A percentile compares a stretch with the other conserved stretches of the same genome.
phyloP scores from a whole-genome alignment of 2,797 vertebrate genomes.

The Poeciliopsis gracilis region DNA sequence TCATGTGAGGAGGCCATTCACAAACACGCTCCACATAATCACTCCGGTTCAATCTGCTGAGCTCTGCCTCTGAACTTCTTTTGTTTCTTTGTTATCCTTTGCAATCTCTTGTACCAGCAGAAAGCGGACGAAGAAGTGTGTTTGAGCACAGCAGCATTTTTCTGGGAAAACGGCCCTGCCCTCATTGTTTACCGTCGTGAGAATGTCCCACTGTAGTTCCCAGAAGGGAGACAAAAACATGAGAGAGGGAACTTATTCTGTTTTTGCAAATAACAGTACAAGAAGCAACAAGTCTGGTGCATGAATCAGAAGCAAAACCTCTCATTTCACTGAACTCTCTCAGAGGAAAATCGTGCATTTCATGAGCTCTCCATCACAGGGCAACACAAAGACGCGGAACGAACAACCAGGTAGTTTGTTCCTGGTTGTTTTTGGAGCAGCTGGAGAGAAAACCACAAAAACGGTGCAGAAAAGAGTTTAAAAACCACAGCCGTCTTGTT shows the following conservation, averaged over 20 bases:
- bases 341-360: not conserved
- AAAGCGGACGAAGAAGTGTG: slow-evolving; percentile 43
- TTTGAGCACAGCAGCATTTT: slow-evolving; percentile 23
- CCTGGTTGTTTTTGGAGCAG: not conserved
- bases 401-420: not conserved
- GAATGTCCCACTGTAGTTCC: slow-evolving; percentile 51
- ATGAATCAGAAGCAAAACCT: slow-evolving; percentile 8
- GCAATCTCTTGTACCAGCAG: slow-evolving; percentile 24
- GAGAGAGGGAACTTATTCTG: slow-evolving; percentile 6
- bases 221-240: slow-evolving; percentile 41
- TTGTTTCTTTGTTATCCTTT: slow-evolving; percentile 26
- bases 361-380: not conserved
- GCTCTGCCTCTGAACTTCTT: slow-evolving; percentile 21
- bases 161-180: slow-evolving; percentile 60
- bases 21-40: slow-evolving; percentile 3
- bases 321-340: not conserved
- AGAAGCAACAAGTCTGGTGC: slow-evolving; percentile 37
- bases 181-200: slow-evolving; percentile 48
- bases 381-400: not conserved
- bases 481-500: not conserved
- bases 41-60: slow-evolving; percentile 15
- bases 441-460: not conserved
- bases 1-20: slow-evolving; percentile 17
- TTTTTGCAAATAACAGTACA: slow-evolving; percentile 55
- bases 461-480: not conserved